phyloP scores from a whole-genome alignment of 2,888 invertebrate genomes.

The Xestobium rufovillosum region DNA sequence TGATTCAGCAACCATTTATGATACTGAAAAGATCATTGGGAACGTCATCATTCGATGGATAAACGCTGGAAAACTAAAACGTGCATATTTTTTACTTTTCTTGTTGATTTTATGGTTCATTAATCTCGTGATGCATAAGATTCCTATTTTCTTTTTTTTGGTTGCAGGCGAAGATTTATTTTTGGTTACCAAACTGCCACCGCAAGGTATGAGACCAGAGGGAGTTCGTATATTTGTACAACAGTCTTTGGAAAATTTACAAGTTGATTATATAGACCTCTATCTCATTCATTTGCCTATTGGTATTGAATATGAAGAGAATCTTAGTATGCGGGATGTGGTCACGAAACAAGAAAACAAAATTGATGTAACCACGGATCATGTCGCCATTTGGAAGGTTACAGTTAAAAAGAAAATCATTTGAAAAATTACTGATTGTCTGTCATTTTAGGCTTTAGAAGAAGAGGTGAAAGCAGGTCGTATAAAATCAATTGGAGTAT shows the following conservation, averaged over 20 bases:
- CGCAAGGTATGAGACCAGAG: constrained; percentile 50
- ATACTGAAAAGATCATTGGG: too few relatives aligned
- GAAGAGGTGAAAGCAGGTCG: background rate
- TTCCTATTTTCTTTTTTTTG: too few relatives aligned
- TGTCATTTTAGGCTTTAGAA: too few relatives aligned
- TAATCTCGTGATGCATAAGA: too few relatives aligned
- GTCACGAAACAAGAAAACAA: constrained; percentile 53
- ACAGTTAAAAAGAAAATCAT: too few relatives aligned
- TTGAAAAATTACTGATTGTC: too few relatives aligned
- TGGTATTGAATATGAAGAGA: constrained; percentile 60
- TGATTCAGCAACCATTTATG: too few relatives aligned
- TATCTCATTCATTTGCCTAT: background rate
- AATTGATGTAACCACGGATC: constrained; percentile 57
- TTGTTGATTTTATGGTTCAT: background rate
- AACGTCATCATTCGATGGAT: constrained; percentile 65
- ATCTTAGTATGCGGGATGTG: constrained; percentile 81
- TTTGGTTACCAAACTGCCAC: constrained; percentile 69
- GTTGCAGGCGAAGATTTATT: constrained; percentile 64
- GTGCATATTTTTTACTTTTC: constrained; percentile 27
- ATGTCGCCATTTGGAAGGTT: constrained; percentile 59
- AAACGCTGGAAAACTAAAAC: constrained; percentile 48
- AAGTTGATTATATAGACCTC: constrained; percentile 21
- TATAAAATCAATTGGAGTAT: background rate
- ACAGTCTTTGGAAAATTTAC: constrained; percentile 45
- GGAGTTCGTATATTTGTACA: constrained; percentile 54